Evolutionary conservation across 2,888 invertebrate species (phyloP).

Genomic region (Lycophotia porphyrea): DNA sequence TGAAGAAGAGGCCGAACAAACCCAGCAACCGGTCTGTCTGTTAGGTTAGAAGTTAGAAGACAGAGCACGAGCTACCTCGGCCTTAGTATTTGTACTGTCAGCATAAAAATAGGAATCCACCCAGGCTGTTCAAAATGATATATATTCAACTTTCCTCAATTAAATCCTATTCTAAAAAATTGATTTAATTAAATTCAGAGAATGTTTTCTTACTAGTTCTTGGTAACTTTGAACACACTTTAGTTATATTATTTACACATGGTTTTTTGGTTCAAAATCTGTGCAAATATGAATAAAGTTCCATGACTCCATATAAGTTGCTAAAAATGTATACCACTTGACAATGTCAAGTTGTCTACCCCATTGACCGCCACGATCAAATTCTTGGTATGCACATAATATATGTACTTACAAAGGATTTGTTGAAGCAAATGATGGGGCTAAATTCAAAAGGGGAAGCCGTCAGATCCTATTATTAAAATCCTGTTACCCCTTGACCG

Average conservation of each 20-base stretch:
- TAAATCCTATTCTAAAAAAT: neutral
- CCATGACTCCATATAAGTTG: neutral
- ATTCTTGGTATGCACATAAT: constrained; percentile 22
- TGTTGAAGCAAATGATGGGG: neutral
- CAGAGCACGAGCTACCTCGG: no score
- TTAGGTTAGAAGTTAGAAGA: no score
- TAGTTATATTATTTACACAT: neutral
- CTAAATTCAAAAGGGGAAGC: neutral
- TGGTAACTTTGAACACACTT: neutral
- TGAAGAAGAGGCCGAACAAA: no score
- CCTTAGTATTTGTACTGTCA: no score
- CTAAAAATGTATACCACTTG: neutral
- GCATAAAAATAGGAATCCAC: no score
- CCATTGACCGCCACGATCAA: neutral
- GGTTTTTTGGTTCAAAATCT: neutral
- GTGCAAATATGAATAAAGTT: neutral
- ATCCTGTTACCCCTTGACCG: neutral
- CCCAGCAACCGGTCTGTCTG: no score
- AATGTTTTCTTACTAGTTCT: neutral
- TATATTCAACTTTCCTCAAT: neutral
- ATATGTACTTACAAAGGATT: constrained; percentile 3
- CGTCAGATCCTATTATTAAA: neutral
- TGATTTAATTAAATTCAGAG: neutral
- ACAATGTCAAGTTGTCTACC: neutral
- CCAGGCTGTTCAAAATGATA: neutral